Evolutionary conservation across 2,888 invertebrate species (phyloP).

Genomic region (Aradus depressus): DNA sequence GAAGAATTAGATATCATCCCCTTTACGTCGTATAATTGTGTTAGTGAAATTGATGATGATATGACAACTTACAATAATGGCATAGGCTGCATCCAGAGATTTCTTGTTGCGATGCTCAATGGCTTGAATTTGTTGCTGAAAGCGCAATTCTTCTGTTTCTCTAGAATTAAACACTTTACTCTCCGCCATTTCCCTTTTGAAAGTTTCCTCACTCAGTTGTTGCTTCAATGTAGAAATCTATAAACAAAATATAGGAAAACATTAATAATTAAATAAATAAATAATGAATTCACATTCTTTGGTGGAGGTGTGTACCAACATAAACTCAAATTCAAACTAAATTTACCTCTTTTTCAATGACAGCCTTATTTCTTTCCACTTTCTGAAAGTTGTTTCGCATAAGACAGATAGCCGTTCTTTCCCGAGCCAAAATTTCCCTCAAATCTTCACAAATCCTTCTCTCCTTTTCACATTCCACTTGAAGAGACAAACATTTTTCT

Average conservation of each 20-base stretch:
- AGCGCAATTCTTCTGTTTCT: background rate
- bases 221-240: constrained; percentile 16
- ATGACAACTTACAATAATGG: background rate
- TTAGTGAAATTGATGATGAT: too few relatives aligned
- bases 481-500: constrained; percentile 13
- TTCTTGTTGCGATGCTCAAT: constrained; percentile 6
- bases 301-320: too few relatives aligned
- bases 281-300: too few relatives aligned
- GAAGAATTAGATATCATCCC: too few relatives aligned
- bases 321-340: background rate
- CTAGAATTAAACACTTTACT: background rate
- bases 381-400: constrained; percentile 17
- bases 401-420: constrained; percentile 14
- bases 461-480: constrained; percentile 19
- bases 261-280: too few relatives aligned
- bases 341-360: constrained; percentile 10
- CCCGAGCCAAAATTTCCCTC: constrained; percentile 18
- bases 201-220: constrained; percentile 19
- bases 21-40: too few relatives aligned
- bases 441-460: constrained; percentile 17
- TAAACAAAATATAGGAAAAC: background rate
- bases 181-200: constrained; percentile 15
- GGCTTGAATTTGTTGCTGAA: constrained; percentile 2
- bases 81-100: constrained; percentile 7
- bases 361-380: background rate